Percentiles rank a stretch among this genome's conserved stretches.
Conservation (phyloP, 37 sponge, comb jelly and placozoan genomes). For the Hexactinellida sp. region DNA sequence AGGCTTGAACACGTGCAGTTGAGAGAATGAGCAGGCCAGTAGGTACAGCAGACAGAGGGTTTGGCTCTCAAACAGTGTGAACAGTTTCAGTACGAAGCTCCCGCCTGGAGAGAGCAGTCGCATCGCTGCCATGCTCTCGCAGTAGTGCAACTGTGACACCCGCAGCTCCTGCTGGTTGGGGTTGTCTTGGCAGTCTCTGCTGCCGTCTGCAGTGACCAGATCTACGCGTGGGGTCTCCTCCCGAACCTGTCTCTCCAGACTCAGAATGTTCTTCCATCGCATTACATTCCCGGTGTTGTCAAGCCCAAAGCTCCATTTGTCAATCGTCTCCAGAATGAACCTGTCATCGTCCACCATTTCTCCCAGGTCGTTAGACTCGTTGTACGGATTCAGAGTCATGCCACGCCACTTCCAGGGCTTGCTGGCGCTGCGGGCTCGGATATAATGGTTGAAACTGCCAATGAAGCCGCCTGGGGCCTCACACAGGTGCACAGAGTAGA, state of each 20-base stretch:
- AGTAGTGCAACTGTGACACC: conserved; percentile 60
- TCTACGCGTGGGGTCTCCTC: conserved; percentile 18
- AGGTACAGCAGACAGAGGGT: conserved; percentile 66
- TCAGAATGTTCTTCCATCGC: conserved; percentile 49
- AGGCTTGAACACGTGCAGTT: conserved; percentile 78
- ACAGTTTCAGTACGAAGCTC: conserved; percentile 63
- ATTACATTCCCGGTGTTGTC: conserved; percentile 83
- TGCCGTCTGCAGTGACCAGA: conserved; percentile 77
- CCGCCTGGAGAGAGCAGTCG: conserved; percentile 48
- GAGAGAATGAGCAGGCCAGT: conserved; percentile 56
- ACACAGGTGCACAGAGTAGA: conserved; percentile 77
- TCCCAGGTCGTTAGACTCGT: conserved; percentile 41
- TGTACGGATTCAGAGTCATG: conserved; percentile 80
- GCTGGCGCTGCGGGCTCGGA: conserved; percentile 50
- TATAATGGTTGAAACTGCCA: conserved; percentile 77
- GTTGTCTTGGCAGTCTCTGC: conserved; percentile 54
- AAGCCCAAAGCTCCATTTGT: conserved; percentile 64
- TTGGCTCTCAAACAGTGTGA: conserved; percentile 56
- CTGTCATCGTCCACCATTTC: conserved; percentile 29
- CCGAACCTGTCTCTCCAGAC: conserved; percentile 22
- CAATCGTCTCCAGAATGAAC: conserved; percentile 65
- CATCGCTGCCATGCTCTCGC: conserved; percentile 57
- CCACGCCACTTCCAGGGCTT: conserved; percentile 77
- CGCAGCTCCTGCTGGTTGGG: conserved; percentile 65
- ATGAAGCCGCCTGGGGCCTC: conserved; percentile 85